Evolutionary conservation across 2,888 invertebrate genomes (phyloP).

Genomic region (Apodemia duryi): DNA sequence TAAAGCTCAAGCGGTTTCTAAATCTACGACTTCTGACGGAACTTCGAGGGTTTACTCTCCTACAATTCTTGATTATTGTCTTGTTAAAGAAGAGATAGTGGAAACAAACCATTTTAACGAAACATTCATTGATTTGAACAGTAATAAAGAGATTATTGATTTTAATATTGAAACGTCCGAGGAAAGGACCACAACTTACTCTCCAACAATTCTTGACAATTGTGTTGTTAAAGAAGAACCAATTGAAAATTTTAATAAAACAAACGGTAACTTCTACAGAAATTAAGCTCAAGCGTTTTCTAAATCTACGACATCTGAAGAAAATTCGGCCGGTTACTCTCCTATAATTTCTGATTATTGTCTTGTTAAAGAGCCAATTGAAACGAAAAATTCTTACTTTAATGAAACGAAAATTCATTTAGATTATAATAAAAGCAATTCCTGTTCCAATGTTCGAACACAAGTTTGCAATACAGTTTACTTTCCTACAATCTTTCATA

Average conservation of each 20-base stretch:
- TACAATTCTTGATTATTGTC: conserved; percentile 1
- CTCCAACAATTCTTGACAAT: not conserved
- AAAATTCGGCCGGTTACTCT: not conserved
- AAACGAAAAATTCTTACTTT: not conserved
- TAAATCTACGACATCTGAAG: no score
- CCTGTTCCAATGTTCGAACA: not conserved
- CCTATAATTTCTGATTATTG: not conserved
- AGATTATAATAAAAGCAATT: not conserved
- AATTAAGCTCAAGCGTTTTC: no score
- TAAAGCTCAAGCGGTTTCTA: no score
- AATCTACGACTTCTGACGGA: not conserved
- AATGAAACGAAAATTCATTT: not conserved
- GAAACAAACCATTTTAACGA: not conserved
- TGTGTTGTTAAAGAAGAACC: conserved; percentile 1
- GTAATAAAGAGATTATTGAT: no score
- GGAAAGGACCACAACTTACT: not conserved
- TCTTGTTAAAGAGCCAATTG: not conserved
- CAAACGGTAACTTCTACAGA: not conserved
- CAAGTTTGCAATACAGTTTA: not conserved
- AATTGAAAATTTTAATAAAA: not conserved
- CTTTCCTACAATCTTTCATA: not conserved
- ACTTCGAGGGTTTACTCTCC: not conserved
- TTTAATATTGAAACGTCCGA: not conserved
- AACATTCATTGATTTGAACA: not conserved
- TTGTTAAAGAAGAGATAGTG: not conserved